Conservation (phyloP, 2,888 invertebrate genomes). For the Nysson spinosus region DNA sequence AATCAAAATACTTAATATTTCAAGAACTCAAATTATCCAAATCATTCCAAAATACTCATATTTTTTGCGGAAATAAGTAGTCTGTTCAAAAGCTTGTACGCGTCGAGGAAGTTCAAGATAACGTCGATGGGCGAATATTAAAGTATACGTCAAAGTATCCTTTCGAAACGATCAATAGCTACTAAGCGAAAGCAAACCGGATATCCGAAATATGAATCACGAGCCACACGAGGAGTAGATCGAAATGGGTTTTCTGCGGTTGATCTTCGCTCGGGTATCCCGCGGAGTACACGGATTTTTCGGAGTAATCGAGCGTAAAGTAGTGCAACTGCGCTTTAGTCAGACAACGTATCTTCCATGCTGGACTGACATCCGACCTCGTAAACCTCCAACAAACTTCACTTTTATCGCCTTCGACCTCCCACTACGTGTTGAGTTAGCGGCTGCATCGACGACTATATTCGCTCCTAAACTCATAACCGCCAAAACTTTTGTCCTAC, state of each 20-base stretch:
- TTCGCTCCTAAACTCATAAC: constrained; percentile 2
- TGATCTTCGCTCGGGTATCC: neutral
- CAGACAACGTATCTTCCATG: neutral
- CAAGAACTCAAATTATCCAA: too few species aligned
- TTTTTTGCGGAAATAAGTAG: too few species aligned
- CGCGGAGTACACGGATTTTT: constrained; percentile 15
- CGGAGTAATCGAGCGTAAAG: constrained; percentile 34
- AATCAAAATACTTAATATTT: too few species aligned
- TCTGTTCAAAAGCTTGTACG: too few species aligned
- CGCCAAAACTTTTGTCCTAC: neutral
- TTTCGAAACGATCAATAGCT: too few species aligned
- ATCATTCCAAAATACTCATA: too few species aligned
- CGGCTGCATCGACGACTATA: neutral
- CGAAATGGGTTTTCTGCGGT: constrained; percentile 1
- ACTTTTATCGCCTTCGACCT: constrained; percentile 8
- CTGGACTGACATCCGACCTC: constrained; percentile 5
- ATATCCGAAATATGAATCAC: too few species aligned
- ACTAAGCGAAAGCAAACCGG: too few species aligned
- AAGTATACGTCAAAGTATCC: too few species aligned
- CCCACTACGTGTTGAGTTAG: constrained; percentile 8
- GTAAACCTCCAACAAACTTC: constrained; percentile 12
- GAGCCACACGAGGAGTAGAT: too few species aligned
- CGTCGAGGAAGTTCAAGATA: too few species aligned
- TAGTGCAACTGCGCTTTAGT: neutral
- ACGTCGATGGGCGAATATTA: too few species aligned